Evolutionary conservation across 92 coral and sea anemone genomes (phyloP).

Genomic region (Epizoanthus stellaris): DNA sequence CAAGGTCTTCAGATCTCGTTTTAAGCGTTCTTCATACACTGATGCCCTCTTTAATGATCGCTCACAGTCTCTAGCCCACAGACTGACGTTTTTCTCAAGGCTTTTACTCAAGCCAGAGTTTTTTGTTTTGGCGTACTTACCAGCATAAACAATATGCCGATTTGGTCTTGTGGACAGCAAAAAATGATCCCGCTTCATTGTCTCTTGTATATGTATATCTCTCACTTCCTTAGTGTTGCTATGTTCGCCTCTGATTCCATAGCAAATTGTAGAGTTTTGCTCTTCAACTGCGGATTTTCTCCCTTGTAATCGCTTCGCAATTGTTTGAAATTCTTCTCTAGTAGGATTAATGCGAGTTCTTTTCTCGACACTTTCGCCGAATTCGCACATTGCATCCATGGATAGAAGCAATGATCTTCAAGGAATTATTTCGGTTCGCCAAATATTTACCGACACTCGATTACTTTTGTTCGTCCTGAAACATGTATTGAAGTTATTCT

Average conservation of each 20-base stretch:
- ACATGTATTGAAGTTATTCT: too few species aligned
- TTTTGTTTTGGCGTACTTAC: constrained; percentile 50
- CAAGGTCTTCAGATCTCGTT: constrained; percentile 12
- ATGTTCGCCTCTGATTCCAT: neutral
- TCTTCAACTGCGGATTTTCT: neutral
- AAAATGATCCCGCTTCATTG: constrained; percentile 61
- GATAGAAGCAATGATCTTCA: too few species aligned
- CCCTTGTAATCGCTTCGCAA: neutral
- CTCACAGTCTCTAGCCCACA: constrained; percentile 27
- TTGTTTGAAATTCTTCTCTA: neutral
- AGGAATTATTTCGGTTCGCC: too few species aligned
- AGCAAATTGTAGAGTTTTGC: neutral
- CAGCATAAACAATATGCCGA: constrained; percentile 62
- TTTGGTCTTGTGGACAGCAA: constrained; percentile 57
- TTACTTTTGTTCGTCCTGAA: too few species aligned
- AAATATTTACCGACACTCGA: too few species aligned
- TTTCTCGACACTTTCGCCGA: neutral
- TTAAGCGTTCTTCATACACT: constrained; percentile 14
- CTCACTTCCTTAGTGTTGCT: constrained; percentile 4
- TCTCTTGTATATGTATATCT: constrained; percentile 50
- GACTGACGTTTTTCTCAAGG: constrained; percentile 7
- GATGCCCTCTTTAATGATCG: neutral
- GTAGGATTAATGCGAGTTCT: neutral
- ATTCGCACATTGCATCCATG: too few species aligned
- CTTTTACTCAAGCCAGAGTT: constrained; percentile 30